Conservation (phyloP, 2,797 vertebrate genomes). For the Argya squamiceps region DNA sequence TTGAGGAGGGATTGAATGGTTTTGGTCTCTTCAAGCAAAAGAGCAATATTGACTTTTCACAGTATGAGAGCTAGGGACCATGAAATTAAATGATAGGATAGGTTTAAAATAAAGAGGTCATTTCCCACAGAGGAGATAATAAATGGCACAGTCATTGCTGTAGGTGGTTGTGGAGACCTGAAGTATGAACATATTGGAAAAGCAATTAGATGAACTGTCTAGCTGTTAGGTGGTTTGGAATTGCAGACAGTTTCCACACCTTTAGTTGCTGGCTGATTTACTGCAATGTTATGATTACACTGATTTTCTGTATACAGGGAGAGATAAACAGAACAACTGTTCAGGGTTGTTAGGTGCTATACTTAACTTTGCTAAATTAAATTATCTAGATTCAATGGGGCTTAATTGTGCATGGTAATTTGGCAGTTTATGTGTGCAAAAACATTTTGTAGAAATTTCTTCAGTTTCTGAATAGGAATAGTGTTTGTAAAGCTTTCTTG, state of each 20-base stretch:
- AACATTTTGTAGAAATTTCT: background rate
- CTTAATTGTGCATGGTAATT: background rate
- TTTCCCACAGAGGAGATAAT: background rate
- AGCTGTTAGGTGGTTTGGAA: background rate
- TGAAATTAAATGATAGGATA: background rate
- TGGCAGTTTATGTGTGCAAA: background rate
- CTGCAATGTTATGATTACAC: background rate
- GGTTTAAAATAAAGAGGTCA: background rate
- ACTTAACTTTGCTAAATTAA: background rate
- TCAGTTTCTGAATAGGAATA: background rate
- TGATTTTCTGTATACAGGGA: background rate
- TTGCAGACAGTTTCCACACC: background rate
- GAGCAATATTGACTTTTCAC: background rate
- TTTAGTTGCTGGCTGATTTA: background rate
- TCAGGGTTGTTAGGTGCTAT: background rate
- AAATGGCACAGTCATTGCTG: background rate
- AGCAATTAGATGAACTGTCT: background rate
- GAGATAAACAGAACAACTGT: background rate
- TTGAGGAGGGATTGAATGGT: background rate
- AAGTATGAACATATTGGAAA: background rate
- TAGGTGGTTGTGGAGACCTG: background rate
- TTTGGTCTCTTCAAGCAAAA: background rate
- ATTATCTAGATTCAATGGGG: background rate
- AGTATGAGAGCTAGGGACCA: background rate
- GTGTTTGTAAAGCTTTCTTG: background rate